phyloP scores from a whole-genome alignment of 1,140 invertebrate species.

The Pantala flavescens region DNA sequence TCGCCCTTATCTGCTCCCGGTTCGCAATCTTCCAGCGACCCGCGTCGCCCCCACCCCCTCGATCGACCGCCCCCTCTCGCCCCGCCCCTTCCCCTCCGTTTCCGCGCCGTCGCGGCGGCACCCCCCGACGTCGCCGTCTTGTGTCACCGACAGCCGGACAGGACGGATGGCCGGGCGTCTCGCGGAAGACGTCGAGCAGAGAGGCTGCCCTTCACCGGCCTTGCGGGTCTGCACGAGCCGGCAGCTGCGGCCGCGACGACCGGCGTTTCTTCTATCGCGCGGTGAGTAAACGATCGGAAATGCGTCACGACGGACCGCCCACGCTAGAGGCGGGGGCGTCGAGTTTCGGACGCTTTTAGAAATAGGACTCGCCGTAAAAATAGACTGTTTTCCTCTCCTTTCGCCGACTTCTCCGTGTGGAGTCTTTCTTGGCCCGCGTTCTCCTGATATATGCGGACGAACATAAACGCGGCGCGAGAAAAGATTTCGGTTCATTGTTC shows the following conservation, averaged over 20 bases:
- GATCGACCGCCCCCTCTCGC: conserved; percentile 19
- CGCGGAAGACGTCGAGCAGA: conserved; percentile 11
- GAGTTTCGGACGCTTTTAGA: no score
- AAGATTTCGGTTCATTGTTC: no score
- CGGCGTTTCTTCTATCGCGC: conserved; percentile 7
- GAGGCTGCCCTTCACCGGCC: conserved; percentile 17
- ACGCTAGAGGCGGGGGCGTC: no score
- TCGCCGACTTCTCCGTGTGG: no score
- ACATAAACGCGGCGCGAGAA: no score
- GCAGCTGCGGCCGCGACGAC: no score
- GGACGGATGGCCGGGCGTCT: conserved; percentile 24
- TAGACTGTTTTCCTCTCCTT: no score
- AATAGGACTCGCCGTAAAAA: no score
- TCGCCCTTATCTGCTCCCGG: conserved; percentile 13
- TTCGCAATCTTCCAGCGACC: conserved; percentile 16
- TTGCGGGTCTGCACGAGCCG: not conserved
- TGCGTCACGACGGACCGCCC: not conserved
- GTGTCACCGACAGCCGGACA: conserved; percentile 25
- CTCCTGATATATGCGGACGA: no score
- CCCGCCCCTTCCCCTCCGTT: conserved; percentile 21
- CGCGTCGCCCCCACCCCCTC: conserved; percentile 15
- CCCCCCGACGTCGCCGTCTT: conserved; percentile 24
- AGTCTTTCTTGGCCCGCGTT: no score
- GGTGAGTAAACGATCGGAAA: conserved; percentile 18
- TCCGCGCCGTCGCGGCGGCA: conserved; percentile 24